These are phyloP conservation scores for Leptonema lineaticorne DNA, from an alignment of 1,140 invertebrate genomes.

Conservation along the genomic window DNA sequence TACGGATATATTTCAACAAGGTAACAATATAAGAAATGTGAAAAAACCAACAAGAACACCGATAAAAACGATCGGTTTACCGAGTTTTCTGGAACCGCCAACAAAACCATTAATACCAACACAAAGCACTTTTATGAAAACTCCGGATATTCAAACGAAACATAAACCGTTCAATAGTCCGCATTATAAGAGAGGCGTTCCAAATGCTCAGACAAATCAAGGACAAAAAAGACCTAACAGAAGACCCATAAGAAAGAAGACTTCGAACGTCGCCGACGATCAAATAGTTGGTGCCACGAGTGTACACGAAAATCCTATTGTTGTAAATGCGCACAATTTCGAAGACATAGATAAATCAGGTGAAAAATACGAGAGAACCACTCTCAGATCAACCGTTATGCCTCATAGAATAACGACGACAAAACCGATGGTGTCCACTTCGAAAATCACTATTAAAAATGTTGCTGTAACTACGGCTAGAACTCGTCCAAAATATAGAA, in stretches of 20 bases:
- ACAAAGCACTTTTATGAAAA: slow-evolving; percentile 40
- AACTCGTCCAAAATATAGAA: slow-evolving; percentile 21
- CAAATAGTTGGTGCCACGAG: slow-evolving; percentile 50
- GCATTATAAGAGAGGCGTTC: slow-evolving; percentile 48
- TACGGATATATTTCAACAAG: slow-evolving; percentile 45
- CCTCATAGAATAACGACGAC: slow-evolving; percentile 46
- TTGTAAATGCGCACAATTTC: slow-evolving; percentile 44
- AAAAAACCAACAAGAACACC: slow-evolving; percentile 48
- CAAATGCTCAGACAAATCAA: slow-evolving; percentile 2
- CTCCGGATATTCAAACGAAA: slow-evolving; percentile 24
- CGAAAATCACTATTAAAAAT: slow-evolving; percentile 35
- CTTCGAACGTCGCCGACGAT: slow-evolving; percentile 48
- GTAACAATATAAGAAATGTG: slow-evolving; percentile 47
- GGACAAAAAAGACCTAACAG: slow-evolving; percentile 44
- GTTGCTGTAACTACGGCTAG: slow-evolving; percentile 24
- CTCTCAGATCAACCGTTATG: slow-evolving; percentile 42
- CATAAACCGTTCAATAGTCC: slow-evolving; percentile 39
- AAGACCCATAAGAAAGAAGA: slow-evolving; percentile 52
- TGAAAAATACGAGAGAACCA: slow-evolving; percentile 45
- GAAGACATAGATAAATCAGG: slow-evolving; percentile 49
- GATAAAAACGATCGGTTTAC: slow-evolving; percentile 44
- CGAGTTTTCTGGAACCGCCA: slow-evolving; percentile 54
- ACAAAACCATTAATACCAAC: slow-evolving; percentile 47
- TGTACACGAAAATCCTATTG: slow-evolving; percentile 46
- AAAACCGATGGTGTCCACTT: slow-evolving; percentile 41